Evolutionary conservation across 2,797 vertebrate genomes (phyloP).

Genomic region (Phalanger gymnotis): DNA sequence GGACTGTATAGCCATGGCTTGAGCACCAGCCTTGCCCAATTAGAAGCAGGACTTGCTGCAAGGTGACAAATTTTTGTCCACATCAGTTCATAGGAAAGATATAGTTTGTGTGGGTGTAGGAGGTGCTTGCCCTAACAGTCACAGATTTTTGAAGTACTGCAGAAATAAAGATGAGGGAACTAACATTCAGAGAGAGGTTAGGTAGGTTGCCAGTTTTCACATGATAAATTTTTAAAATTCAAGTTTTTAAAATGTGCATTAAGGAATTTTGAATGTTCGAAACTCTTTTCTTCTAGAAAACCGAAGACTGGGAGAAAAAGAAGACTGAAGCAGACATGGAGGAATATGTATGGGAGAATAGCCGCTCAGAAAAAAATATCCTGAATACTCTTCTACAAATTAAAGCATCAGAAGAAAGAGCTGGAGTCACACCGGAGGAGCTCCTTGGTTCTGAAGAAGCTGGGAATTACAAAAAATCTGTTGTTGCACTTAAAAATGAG

Average conservation of each 20-base stretch:
- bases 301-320: constrained; percentile 91
- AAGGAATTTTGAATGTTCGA: constrained; percentile 20
- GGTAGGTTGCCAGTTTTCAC: neutral
- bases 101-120: neutral
- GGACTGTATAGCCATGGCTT: neutral
- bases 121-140: neutral
- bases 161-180: neutral
- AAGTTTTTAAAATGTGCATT: constrained; percentile 9
- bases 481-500: constrained; percentile 91
- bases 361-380: constrained; percentile 90
- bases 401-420: constrained; percentile 75
- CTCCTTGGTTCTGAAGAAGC: constrained; percentile 88
- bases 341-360: constrained; percentile 94
- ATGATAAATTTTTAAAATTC: neutral
- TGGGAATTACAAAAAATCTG: constrained; percentile 89
- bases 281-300: constrained; percentile 89
- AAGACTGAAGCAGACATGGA: constrained; percentile 94
- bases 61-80: neutral
- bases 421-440: constrained; percentile 81
- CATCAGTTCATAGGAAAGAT: neutral
- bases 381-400: constrained; percentile 87
- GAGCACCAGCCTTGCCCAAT: neutral
- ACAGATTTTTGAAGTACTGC: neutral
- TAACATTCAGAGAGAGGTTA: neutral
- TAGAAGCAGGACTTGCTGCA: neutral